Evolutionary conservation across 2,888 invertebrate genomes (phyloP), one percentile per base, ranked within the genome.

Genomic region (Sinodicranocentrus sp.): DNA sequence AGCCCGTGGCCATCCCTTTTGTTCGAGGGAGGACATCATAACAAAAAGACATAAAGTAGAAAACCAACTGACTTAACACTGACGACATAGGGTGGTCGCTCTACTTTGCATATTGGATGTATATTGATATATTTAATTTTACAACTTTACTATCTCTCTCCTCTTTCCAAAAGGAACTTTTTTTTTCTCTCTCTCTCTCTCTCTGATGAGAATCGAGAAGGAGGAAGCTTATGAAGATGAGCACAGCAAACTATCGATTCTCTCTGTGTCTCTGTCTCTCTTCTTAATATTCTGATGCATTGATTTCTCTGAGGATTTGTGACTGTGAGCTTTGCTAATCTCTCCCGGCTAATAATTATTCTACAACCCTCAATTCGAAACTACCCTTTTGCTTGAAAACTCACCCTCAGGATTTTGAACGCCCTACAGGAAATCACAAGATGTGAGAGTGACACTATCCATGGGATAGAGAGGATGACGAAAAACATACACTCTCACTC

Each of bases 261-360:
- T 39, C 39, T 43, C 57, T 48, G n/a, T 48, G 48, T 17, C 48
- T 17, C 48, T n/a, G 59, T 52, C 39, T 54, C 44, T 25, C 59
- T 68, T 59, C 44, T 82, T 82, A 75, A 72, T 82, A 76, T 82
- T 82, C 63, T 61, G 70, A 76, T 82, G 83, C 71, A 77, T 77
- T 83, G 83, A 83, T 83, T 83, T 83, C 83, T 83, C 83, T 48
- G 70, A 83, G 83, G 83, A 83, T 77, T 77, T 83, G 71, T 83
- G 77, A 82, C 76, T 82, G 82, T 82, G 82, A 82, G 75, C 82
- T 82, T 65, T 76, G 63, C 76, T 83, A 83, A 83, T 83, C 83
- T 83, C 77, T 83, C 83, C 83, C 76, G 75, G 83, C 83, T 83
- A 83, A 83, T 76, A 68, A 76, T 83, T 77, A 76, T 33, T 33